These are phyloP conservation scores for Calephelis perditalis DNA, from an alignment of 2,888 invertebrate species.

Conservation along the genomic window DNA sequence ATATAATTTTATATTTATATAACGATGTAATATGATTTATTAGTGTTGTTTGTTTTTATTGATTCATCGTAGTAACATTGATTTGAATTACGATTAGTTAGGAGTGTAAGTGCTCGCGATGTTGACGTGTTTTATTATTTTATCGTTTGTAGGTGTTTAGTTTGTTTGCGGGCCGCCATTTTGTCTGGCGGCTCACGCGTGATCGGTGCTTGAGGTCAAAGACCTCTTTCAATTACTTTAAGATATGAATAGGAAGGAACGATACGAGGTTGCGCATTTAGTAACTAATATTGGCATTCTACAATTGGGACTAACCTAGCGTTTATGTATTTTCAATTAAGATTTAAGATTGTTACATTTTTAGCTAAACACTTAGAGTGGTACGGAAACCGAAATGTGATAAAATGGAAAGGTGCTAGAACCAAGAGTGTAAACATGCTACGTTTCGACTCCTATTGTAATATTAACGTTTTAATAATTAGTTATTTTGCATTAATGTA, in stretches of 20 bases:
- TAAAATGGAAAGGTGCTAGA: slow-evolving; percentile 80
- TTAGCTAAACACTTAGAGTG: slow-evolving; percentile 79
- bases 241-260: slow-evolving; percentile 52
- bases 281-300: slow-evolving; percentile 78
- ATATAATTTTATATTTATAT: slow-evolving; percentile 77
- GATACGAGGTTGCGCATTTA: slow-evolving; percentile 73
- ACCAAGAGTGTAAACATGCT: slow-evolving; percentile 78
- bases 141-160: slow-evolving; percentile 68
- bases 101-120: slow-evolving; percentile 40
- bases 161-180: slow-evolving; percentile 37
- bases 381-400: slow-evolving; percentile 80
- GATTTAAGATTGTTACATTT: slow-evolving; percentile 78
- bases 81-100: slow-evolving; percentile 52
- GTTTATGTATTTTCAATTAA: slow-evolving; percentile 76
- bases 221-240: slow-evolving; percentile 70
- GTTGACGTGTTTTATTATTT: slow-evolving; percentile 66
- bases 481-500: slow-evolving; percentile 71
- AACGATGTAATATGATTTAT: slow-evolving; percentile 73
- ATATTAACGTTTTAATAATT: slow-evolving; percentile 72
- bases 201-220: slow-evolving; percentile 66
- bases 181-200: slow-evolving; percentile 13
- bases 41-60: slow-evolving; percentile 79
- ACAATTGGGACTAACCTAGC: slow-evolving; percentile 80
- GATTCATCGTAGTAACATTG: slow-evolving; percentile 65
- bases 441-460: slow-evolving; percentile 77